Conservation (phyloP, 2,888 invertebrate genomes). For the Tenthredo scrophulariae region DNA sequence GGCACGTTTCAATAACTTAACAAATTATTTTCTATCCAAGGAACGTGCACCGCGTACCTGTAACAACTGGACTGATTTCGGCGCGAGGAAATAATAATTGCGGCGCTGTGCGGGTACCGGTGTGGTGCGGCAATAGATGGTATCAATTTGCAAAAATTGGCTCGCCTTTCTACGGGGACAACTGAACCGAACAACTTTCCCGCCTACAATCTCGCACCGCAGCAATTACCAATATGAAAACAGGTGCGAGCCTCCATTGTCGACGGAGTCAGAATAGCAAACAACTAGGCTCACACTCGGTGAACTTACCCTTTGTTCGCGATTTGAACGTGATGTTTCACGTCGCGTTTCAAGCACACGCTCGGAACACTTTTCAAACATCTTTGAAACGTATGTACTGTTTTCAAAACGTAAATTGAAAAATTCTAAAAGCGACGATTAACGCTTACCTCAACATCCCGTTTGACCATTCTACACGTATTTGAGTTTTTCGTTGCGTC, state of each 20-base stretch:
- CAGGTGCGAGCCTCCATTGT: conserved; percentile 41
- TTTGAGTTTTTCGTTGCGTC: background rate
- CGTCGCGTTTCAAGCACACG: conserved; percentile 14
- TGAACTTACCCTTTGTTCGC: conserved; percentile 18
- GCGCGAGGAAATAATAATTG: conserved; percentile 23
- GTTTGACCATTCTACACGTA: background rate
- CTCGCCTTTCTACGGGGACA: conserved; percentile 67
- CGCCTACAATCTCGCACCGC: conserved; percentile 65
- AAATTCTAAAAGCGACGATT: background rate
- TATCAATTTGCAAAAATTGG: conserved; percentile 61
- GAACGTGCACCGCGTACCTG: conserved; percentile 3
- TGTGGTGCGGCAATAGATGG: background rate
- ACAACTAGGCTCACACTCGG: background rate
- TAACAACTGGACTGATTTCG: background rate
- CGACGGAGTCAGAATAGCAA: background rate
- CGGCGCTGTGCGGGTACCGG: background rate
- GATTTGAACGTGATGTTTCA: conserved; percentile 36
- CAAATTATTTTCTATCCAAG: conserved; percentile 4
- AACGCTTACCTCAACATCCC: background rate
- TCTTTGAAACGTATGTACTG: background rate
- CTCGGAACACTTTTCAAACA: conserved; percentile 10
- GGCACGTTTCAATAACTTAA: background rate
- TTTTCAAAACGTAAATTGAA: background rate
- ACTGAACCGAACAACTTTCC: conserved; percentile 70
- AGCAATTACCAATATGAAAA: conserved; percentile 34